phyloP scores from a whole-genome alignment of 2,113 vertebrate genomes.

The Toxotes jaculatrix region DNA sequence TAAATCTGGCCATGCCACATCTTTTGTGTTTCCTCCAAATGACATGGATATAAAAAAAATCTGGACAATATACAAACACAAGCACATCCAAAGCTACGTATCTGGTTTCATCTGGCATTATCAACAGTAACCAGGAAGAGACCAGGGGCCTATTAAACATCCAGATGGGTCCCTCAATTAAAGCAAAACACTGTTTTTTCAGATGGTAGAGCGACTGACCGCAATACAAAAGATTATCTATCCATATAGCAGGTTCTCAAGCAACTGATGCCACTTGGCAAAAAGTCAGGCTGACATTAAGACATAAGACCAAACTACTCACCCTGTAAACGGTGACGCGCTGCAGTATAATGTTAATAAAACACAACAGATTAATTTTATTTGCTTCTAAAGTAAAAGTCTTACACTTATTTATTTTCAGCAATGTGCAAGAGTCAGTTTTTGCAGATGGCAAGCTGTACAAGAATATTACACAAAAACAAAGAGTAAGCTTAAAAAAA shows the following conservation, averaged over 20 bases:
- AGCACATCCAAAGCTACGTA: not conserved
- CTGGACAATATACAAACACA: not conserved
- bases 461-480: constrained; percentile 19
- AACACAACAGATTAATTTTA: constrained; percentile 27
- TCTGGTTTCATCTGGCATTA: not conserved
- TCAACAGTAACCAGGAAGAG: not conserved
- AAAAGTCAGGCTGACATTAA: not conserved
- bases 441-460: constrained; percentile 50
- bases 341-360: not conserved
- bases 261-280: constrained; percentile 1
- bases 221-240: constrained; percentile 6
- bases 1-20: not conserved
- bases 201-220: constrained; percentile 35
- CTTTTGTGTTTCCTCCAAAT: not conserved
- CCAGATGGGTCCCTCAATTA: constrained; percentile 55
- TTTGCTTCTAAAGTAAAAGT: constrained; percentile 31
- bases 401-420: constrained; percentile 49
- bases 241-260: constrained; percentile 20
- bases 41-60: not conserved
- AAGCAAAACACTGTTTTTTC: constrained; percentile 45
- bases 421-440: constrained; percentile 21
- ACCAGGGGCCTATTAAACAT: constrained; percentile 21
- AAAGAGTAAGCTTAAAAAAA: not conserved
- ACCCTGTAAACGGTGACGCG: not conserved
- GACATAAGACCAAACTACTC: not conserved